Evolutionary conservation across 1,140 invertebrate species (phyloP), one percentile per base, ranked within the genome.

Genomic region (Batillaria attramentaria): DNA sequence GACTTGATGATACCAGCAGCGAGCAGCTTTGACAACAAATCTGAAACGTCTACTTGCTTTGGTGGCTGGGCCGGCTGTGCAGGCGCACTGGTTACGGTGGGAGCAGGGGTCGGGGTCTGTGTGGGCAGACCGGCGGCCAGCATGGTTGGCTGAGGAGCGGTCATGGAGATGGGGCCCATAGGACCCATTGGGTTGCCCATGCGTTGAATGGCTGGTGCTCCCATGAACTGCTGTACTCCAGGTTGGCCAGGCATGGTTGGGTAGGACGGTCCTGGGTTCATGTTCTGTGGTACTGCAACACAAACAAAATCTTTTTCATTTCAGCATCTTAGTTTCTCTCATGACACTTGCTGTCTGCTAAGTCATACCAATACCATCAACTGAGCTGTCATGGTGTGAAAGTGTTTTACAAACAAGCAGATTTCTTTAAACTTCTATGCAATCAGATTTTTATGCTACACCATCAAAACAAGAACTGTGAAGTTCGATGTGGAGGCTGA

Each of bases 21-120:
- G 0, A 97, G 93, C 0, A 97, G 90, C 89, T 96, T 96, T 78
- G 95, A 94, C 86, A 97, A 96, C n/a, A 98, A 89, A 83, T 97
- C 95, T 62, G n/a, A 54, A 18, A 46, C 16, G 43, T 33, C 31
- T 33, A 50, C 8, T 10, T 69, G 66, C 6, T 28, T 20, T 24
- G 35, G 66, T 4, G 20, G 66, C 24, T 28, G 66, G 10, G 31
- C n/a, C n/a, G n/a, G n/a, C n/a, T n/a, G n/a, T n/a, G 69, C 3
- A 28, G 43, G 3, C 31, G 57, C 33, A 42, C 43, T n/a, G 16
- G 77, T 24, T 5, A 62, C 31, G 5, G 72, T 20, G 18, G 78
- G n/a, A n/a, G 46, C 33, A 28, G 60, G 20, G 31, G 70, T 50
- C 20, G 78, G 31, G 43, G 66, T 20, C 28, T 24, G 60, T 28